These are phyloP conservation scores for Pollenia labialis DNA, from an alignment of 2,888 invertebrate genomes.

Conservation along the genomic window DNA sequence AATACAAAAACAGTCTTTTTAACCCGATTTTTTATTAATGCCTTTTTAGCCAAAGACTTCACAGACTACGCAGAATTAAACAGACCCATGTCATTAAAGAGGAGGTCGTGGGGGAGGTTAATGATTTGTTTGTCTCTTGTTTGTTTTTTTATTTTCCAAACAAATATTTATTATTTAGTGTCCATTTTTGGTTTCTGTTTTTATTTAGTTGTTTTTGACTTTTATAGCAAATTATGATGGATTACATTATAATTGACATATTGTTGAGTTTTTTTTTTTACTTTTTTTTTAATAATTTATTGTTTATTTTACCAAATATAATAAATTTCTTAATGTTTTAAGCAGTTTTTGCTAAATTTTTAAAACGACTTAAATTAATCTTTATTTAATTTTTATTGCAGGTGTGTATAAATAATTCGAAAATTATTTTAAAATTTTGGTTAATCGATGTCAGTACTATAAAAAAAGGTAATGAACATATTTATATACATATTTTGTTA, in stretches of 20 bases:
- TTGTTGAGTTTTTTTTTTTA: conserved; percentile 54
- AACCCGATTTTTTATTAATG: conserved; percentile 10
- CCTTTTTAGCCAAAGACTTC: conserved; percentile 38
- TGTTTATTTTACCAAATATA: conserved; percentile 53
- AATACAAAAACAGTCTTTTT: background rate
- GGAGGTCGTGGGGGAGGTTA: conserved; percentile 21
- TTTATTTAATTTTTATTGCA: conserved; percentile 60
- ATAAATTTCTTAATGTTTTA: conserved; percentile 31
- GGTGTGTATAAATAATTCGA: conserved; percentile 57
- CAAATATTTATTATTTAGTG: conserved; percentile 40
- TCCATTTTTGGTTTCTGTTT: conserved; percentile 33
- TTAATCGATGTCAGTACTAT: conserved; percentile 33
- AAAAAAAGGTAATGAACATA: conserved; percentile 21
- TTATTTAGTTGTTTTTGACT: conserved; percentile 16
- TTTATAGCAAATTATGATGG: conserved; percentile 69
- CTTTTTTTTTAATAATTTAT: conserved; percentile 59
- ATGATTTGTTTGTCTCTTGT: conserved; percentile 26
- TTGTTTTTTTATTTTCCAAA: background rate
- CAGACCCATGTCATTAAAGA: conserved; percentile 31
- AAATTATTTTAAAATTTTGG: conserved; percentile 50
- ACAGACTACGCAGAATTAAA: background rate
- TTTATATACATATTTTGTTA: background rate
- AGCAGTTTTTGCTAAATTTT: conserved; percentile 4
- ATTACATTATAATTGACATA: conserved; percentile 69
- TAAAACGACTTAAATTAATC: conserved; percentile 56